Base-by-base conservation (phyloP, 2,797 vertebrate species). In the Malacoraja senta region DNA sequence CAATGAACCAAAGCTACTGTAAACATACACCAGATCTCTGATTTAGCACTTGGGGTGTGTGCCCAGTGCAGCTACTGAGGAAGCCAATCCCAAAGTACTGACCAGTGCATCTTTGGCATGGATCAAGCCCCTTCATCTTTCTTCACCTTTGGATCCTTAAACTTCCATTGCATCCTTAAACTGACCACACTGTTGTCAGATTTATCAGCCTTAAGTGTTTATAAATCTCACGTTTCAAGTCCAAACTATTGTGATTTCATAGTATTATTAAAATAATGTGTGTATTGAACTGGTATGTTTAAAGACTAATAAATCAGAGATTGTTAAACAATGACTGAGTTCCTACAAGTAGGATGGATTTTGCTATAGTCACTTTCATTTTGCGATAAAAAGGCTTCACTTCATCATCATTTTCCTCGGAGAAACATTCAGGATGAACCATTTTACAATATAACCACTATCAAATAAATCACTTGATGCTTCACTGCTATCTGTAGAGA, bases 391-490 rank as follows among this genome's bases (percentile, higher is more conserved):
- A 76, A 38, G 61, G 38, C 6, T 76, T 44, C 90, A 76, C 24
- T 92, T 71, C 71, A 76, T 74, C 90, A 92, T 92, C 71, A 92
- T 74, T 92, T 92, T 76, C 71, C 90, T 92, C 38, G 8, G 71
- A 74, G 68, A 91, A 92, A 76, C 68, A 92, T 92, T 92, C 90
- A 76, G 72, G 71, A 92, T 44, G 90, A 92, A 92, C 71, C 38
- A 92, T 92, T 92, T 92, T 92, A 71, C 71, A 92, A 76, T 92
- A 92, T 74, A 92, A 44, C 13, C 35, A 76, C 90, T 26, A 58
- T 92, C 29, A 92, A 92, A 92, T 92, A 92, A 92, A 92, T 92
- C 90, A 92, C 71, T 53, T 71, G 35, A 35, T 92, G 17, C 76
- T 76, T 53, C 71, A 76, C 38, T 76, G 90, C 38, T 71, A 76